Conservation (phyloP, 2,797 vertebrate genomes). For the Cirrhinus molitorella region DNA sequence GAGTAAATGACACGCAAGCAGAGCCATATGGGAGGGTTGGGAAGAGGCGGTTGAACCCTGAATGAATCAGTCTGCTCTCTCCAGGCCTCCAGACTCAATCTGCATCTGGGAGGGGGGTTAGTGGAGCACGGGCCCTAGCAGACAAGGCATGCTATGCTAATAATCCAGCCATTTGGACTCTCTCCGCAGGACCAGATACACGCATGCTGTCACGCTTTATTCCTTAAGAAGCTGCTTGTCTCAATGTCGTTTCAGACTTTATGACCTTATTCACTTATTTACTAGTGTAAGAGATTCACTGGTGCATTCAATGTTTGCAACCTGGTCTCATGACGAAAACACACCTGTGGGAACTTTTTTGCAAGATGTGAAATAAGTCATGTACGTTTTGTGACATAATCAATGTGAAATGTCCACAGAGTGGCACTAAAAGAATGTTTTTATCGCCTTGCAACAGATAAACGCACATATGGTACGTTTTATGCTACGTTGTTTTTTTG, state of each 20-base stretch:
- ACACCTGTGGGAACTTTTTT: no score
- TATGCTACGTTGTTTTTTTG: no score
- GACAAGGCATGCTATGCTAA: conserved; percentile 62
- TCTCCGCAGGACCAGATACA: conserved; percentile 34
- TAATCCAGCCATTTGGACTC: conserved; percentile 66
- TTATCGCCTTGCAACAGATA: no score
- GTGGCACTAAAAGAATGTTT: no score
- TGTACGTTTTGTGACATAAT: no score
- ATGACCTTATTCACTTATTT: neutral
- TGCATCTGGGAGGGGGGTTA: conserved; percentile 64
- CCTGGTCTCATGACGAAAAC: no score
- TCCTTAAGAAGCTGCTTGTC: conserved; percentile 17
- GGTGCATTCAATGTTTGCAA: no score
- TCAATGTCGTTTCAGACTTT: conserved; percentile 13
- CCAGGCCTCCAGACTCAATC: conserved; percentile 73
- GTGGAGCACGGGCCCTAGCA: conserved; percentile 54
- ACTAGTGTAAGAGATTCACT: no score
- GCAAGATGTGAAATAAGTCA: no score
- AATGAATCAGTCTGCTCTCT: conserved; percentile 74
- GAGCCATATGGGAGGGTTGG: conserved; percentile 71
- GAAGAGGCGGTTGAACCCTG: conserved; percentile 69
- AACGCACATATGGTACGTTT: no score
- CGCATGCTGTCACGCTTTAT: conserved; percentile 32
- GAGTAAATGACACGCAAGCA: conserved; percentile 74
- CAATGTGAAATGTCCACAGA: no score